Evolutionary conservation across 2,113 vertebrate species (phyloP).

Genomic region (Ictalurus punctatus): DNA sequence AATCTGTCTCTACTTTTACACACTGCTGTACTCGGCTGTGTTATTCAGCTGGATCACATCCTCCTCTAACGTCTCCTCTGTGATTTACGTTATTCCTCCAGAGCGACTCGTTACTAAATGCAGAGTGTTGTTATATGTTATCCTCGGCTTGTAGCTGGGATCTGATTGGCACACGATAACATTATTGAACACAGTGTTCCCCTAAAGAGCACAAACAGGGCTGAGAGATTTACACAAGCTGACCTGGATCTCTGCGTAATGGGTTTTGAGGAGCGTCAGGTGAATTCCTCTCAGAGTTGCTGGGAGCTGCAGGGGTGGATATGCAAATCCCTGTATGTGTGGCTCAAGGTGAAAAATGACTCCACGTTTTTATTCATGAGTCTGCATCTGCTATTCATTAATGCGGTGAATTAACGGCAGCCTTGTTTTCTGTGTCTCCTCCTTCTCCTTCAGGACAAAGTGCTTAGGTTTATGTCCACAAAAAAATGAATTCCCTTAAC

Average conservation of each 20-base stretch:
- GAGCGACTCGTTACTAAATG: constrained; percentile 25
- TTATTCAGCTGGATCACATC: not conserved
- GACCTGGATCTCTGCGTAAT: not conserved
- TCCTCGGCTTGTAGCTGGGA: constrained; percentile 7
- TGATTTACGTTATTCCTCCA: not conserved
- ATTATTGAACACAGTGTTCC: not conserved
- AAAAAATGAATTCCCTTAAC: constrained; percentile 25
- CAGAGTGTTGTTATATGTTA: not conserved
- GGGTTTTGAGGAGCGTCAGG: not conserved
- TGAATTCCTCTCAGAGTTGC: constrained; percentile 3
- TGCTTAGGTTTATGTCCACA: constrained; percentile 6
- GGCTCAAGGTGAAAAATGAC: constrained; percentile 30
- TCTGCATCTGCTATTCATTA: constrained; percentile 36
- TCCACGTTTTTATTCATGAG: constrained; percentile 41
- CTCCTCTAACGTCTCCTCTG: not conserved
- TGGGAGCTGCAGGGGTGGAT: not conserved
- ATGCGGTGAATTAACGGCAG: constrained; percentile 7
- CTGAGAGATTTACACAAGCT: not conserved
- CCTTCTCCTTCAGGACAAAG: constrained; percentile 24
- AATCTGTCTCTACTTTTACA: not conserved
- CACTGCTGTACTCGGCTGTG: not conserved
- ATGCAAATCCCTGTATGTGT: constrained; percentile 22
- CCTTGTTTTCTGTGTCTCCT: constrained; percentile 14
- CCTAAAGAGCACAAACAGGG: not conserved
- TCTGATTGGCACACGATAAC: constrained; percentile 42